Evolutionary conservation across 2,113 vertebrate species (phyloP).

Genomic region (Manacus vitellinus): DNA sequence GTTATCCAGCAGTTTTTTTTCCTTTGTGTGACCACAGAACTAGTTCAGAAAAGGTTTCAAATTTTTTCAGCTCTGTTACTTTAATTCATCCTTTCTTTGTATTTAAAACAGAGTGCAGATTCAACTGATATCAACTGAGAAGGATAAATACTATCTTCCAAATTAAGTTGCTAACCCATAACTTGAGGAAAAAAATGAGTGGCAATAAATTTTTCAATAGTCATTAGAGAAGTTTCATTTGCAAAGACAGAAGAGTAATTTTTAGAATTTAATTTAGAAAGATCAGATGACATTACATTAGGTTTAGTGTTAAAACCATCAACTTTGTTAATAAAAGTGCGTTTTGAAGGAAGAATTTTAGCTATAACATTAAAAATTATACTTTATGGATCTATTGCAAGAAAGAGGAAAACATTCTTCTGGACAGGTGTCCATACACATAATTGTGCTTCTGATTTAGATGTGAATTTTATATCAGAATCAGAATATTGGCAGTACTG

Average conservation of each 20-base stretch:
- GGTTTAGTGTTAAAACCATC: background rate
- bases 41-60: background rate
- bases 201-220: background rate
- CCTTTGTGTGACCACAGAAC: background rate
- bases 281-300: background rate
- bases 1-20: background rate
- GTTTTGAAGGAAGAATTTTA: background rate
- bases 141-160: background rate
- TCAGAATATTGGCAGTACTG: background rate
- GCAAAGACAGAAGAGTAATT: background rate
- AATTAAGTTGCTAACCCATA: background rate
- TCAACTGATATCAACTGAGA: background rate
- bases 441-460: background rate
- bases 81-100: background rate
- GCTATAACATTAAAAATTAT: background rate
- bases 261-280: constrained; percentile 3
- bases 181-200: background rate
- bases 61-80: background rate
- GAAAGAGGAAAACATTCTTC: background rate
- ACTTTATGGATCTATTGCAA: background rate
- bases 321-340: background rate
- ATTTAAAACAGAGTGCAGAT: background rate
- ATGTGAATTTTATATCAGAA: background rate
- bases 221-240: background rate
- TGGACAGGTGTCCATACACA: background rate